Evolutionary conservation across 2,888 invertebrate species (phyloP), one percentile per base, ranked within the genome.

Genomic region (Thyatira batis): DNA sequence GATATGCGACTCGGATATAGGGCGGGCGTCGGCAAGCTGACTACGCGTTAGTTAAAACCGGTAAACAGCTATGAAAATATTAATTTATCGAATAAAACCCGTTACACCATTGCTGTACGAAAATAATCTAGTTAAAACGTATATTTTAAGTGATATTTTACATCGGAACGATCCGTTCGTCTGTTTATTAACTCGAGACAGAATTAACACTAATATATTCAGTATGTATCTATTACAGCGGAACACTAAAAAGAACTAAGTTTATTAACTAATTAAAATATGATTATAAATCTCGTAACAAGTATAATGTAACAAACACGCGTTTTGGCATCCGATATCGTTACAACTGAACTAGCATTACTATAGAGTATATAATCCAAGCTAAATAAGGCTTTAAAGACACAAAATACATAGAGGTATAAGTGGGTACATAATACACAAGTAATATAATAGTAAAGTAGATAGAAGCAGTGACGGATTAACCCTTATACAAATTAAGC

Each of bases 21-120:
- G 59, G 59, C 66, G 63, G 52, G 43, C 54, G 46, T 50, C 49
- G 52, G 53, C 51, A 62, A 53, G 54, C 50, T 55, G 54, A 58
- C 58, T 44, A 51, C 46, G 45, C 25, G 20, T 33, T 33, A 58
- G 69, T 75, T 73, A 76, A 75, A 78, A 76, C 71, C 71, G 71
- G 76, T 85, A 84, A 84, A 85, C 67, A 63, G 63, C 68, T 89
- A 87, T 66, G 82, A 89, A 89, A 89, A 89, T 89, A 89, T 73
- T 61, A 2, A 28, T 48, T 60, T 75, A 57, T 79, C 63, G 60
- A 74, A 71, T 80, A 78, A 78, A 75, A 75, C 67, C 68, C 60
- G 48, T 27, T 67, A 61, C 57, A 69, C 60, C 65, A 65, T 39
- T 39, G 6, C 13, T 55, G 56, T 76, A 74, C 69, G 72, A 87